Base-by-base conservation (phyloP, 2,888 invertebrate genomes). In the Sepioteuthis lessoniana region DNA sequence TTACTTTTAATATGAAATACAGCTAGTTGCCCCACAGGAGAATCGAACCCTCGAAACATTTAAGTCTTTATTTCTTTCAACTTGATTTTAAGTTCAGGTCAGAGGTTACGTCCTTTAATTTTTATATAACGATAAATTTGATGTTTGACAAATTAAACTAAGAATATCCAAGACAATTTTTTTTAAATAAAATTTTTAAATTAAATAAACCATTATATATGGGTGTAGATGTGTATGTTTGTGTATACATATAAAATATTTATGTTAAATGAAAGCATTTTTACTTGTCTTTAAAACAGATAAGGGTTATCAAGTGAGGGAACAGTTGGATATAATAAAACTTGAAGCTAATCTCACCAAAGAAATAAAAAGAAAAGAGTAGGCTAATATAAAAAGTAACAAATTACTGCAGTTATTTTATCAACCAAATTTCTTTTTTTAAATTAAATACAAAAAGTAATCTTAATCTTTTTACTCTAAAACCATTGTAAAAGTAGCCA, bases 51-150 rank as follows among this genome's bases (percentile, higher is more conserved):
- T 16, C 16, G n/a, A n/a, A 16, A 16, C n/a, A 35, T n/a, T 76
- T 25, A 25, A 55, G 55, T 55, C 55, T 50, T 76, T 35, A n/a
- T 16, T 76, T 76, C 0, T 35, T n/a, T 76, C 76, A 76, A 76
- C 76, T n/a, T 76, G 76, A n/a, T 42, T 42, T 7, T 7, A 42
- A 5, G 42, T 76, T 76, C n/a, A 76, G 76, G 76, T 76, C 76
- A 76, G 76, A 76, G 76, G 76, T 76, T 76, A 76, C 76, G 76
- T 76, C 76, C 76, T 76, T 76, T 76, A 76, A 13, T 35, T 76
- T 76, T 60, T 60, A 60, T 16, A 13, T 10, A 10, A n/a, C 16
- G 13, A n/a, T 76, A 35, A 35, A 55, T 55, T 16, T 16, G n/a
- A n/a, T n/a, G n/a, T n/a, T 35, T 76, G n/a, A 76, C 76, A 76